These are phyloP conservation scores for Coracias cyanogaster DNA, from an alignment of 2,797 vertebrate species.

Conservation along the genomic window DNA sequence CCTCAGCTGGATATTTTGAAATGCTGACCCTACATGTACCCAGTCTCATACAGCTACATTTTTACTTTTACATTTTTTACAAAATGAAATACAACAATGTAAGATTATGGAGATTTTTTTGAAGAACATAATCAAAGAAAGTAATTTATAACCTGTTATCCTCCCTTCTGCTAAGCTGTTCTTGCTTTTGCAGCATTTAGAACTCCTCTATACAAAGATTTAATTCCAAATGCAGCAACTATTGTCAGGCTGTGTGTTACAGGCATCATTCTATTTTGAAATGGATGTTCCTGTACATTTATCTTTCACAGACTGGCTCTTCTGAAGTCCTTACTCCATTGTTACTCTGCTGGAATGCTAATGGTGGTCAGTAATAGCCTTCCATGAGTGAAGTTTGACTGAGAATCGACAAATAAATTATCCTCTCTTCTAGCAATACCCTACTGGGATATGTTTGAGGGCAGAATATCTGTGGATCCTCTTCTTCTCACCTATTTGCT, in stretches of 20 bases:
- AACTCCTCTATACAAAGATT: conserved; percentile 38
- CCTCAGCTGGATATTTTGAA: neutral
- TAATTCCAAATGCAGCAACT: conserved; percentile 50
- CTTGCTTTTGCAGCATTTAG: conserved; percentile 27
- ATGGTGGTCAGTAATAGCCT: conserved; percentile 17
- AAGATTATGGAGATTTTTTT: conserved; percentile 37
- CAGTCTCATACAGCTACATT: neutral
- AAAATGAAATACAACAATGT: conserved; percentile 23
- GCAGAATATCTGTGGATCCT: neutral
- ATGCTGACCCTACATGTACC: neutral
- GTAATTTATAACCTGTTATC: conserved; percentile 47
- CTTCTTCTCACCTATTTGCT: neutral
- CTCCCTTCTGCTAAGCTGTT: conserved; percentile 5
- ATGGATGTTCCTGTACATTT: conserved; percentile 34
- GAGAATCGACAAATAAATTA: conserved; percentile 36
- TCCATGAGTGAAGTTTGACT: neutral
- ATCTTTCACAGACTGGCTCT: conserved; percentile 39
- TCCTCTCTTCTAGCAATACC: neutral
- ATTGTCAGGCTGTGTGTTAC: conserved; percentile 37
- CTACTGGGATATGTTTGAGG: neutral
- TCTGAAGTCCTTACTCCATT: conserved; percentile 36
- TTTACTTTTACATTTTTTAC: conserved; percentile 13
- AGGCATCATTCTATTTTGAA: conserved; percentile 56
- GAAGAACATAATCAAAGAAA: conserved; percentile 41
- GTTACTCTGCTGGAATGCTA: conserved; percentile 45